Base-by-base conservation (phyloP, 1,140 invertebrate species). In the Dryas iulia region DNA sequence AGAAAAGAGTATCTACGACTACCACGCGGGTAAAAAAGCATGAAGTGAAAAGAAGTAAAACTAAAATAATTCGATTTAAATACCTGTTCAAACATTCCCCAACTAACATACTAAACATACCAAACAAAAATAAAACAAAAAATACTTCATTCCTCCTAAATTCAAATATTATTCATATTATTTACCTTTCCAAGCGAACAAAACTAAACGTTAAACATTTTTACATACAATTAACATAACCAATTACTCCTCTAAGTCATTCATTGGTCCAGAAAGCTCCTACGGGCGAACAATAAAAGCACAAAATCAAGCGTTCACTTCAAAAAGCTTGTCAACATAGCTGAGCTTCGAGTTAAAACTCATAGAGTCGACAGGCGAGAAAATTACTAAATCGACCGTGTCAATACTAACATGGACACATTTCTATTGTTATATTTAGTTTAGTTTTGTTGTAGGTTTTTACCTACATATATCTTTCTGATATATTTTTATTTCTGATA, bases 341-440 rank as follows among this genome's bases (percentile, higher is more conserved):
- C 53, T 59, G 24, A 66, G 63, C 71, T 54, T 73, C 30, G 57
- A 65, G 26, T 64, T 69, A 47, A 69, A 75, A 59, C 30, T 69
- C 35, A 75, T 71, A 63, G 56, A 69, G 10, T 54, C n/a, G 79
- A 81, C 82, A 81, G 30, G 72, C 81, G 81, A 73, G 64, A 57
- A 76, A 75, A 71, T 64, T 74, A 31, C 21, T 21, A 65, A 64
- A 70, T 69, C 33, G 57, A 58, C 69, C 58, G 57, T 66, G 62
- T 57, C 59, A 39, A 66, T 56, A 54, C 47, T 54, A 31, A 59
- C 18, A 54, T 58, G 35, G 59, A 64, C 26, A 59, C 25, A 28
- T 63, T 59, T 54, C 54, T n/a, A 52, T 59, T 31, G 31, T 61
- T 33, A 53, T 47, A 47, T 21, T 18, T 47, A 21, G 18, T 47